Evolutionary conservation across 2,797 vertebrate genomes (phyloP), one percentile per base, ranked within the genome.

Genomic region (Phoebastria nigripes): DNA sequence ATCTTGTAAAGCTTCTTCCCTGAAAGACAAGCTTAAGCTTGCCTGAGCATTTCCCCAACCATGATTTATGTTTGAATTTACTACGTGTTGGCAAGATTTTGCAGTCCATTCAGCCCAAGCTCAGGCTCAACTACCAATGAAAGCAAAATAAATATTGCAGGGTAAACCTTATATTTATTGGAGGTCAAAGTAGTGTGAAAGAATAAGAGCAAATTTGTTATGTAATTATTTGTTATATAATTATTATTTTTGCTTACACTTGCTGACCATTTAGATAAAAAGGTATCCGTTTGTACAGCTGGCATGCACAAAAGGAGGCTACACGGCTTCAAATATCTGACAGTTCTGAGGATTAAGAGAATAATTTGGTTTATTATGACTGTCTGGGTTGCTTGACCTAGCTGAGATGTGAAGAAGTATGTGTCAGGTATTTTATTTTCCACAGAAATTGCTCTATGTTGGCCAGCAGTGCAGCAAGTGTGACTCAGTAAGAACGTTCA

Each of bases 21-120:
- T 86, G 81, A 76, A 95, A 82, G 67, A 87, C 82, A 95, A 91
- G 71, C 46, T 94, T 90, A 95, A 94, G 35, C 82, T 93, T 92
- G 72, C 76, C 69, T 73, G 46, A 96, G 33, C 47, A 63, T 85
- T 95, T 96, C 47, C 62, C 37, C 59, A 76, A 8, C 5, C 5
- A 24, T 73, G 88, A 96, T 94, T 95, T 95, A 92, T 82, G 71
- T 77, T 91, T 93, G 84, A 96, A 87, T 96, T 93, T 95, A 93
- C 54, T 78, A 82, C 11, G 33, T 73, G 31, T 82, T 94, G 85
- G 54, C 63, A 96, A 95, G 78, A 73, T 70, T 92, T 89, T 87
- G 47, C 46, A 76, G 66, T 59, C 47, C 37, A 13, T 78, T 86
- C 73, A 82, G 21, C 35, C 35, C 56, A 69, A 79, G 15, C 41